These are phyloP conservation scores for Platysternon megacephalum DNA, from an alignment of 2,113 vertebrate genomes.

Conservation along the genomic window DNA sequence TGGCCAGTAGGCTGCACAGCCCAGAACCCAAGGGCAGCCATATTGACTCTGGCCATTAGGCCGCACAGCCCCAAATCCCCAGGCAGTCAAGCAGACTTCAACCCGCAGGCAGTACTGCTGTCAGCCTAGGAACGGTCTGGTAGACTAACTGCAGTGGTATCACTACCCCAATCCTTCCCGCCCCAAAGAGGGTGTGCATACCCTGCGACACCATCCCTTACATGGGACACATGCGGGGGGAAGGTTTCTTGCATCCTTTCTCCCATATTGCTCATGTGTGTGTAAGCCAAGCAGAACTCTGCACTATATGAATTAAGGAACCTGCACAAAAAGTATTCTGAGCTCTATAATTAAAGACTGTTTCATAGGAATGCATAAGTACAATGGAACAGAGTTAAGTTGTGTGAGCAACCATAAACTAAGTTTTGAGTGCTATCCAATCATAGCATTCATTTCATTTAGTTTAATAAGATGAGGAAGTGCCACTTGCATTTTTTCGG, in stretches of 20 bases:
- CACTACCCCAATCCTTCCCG: no score
- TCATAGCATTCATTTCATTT: background rate
- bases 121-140: no score
- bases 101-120: no score
- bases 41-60: no score
- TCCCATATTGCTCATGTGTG: background rate
- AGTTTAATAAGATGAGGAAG: background rate
- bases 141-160: no score
- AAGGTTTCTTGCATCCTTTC: background rate
- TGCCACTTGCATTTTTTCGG: background rate
- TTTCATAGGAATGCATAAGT: background rate
- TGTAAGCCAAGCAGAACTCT: background rate
- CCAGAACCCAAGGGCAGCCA: no score
- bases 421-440: background rate
- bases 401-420: background rate
- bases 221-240: no score
- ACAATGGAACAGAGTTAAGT: background rate
- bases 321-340: background rate
- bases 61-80: no score
- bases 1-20: no score
- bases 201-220: background rate
- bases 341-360: background rate
- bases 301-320: background rate
- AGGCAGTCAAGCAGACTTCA: no score
- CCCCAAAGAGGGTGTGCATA: no score